Conservation (phyloP, 2,797 vertebrate genomes). For the Myotis daubentonii region DNA sequence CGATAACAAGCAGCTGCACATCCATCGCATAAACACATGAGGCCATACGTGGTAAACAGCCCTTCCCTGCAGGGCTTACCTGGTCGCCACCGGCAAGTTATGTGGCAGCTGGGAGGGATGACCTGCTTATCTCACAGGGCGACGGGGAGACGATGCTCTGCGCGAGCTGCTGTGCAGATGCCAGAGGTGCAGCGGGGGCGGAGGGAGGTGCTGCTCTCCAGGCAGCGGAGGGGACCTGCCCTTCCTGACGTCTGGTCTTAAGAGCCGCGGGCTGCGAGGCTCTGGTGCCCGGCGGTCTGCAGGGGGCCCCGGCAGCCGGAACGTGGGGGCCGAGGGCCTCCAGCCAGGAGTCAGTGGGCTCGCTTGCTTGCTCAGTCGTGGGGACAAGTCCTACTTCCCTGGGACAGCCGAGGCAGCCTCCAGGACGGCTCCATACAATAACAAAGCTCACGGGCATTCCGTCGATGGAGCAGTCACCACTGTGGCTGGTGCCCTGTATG, state of each 20-base stretch:
- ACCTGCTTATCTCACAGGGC: background rate
- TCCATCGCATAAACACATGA: background rate
- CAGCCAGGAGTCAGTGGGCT: rapidly evolving
- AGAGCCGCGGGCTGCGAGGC: background rate
- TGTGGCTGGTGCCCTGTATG: rapidly evolving
- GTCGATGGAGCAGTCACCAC: rapidly evolving
- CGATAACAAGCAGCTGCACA: background rate
- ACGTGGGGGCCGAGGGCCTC: background rate
- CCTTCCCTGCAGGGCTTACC: background rate
- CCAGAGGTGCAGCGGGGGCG: rapidly evolving
- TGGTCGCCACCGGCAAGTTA: background rate
- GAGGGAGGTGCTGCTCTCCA: background rate
- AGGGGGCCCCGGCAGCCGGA: too few relatives aligned
- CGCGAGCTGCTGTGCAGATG: rapidly evolving
- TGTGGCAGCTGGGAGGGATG: background rate
- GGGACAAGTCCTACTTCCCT: background rate
- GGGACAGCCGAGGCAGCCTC: background rate
- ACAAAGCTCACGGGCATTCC: rapidly evolving
- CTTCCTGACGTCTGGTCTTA: background rate
- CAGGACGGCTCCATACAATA: background rate
- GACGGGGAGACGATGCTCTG: rapidly evolving
- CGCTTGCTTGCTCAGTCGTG: background rate
- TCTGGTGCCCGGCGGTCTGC: background rate
- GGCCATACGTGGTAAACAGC: background rate
- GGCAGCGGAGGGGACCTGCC: too few relatives aligned